Evolutionary conservation across 2,797 vertebrate genomes (phyloP), one percentile per base, ranked within the genome.

Genomic region (Sphenopsis melanotis): DNA sequence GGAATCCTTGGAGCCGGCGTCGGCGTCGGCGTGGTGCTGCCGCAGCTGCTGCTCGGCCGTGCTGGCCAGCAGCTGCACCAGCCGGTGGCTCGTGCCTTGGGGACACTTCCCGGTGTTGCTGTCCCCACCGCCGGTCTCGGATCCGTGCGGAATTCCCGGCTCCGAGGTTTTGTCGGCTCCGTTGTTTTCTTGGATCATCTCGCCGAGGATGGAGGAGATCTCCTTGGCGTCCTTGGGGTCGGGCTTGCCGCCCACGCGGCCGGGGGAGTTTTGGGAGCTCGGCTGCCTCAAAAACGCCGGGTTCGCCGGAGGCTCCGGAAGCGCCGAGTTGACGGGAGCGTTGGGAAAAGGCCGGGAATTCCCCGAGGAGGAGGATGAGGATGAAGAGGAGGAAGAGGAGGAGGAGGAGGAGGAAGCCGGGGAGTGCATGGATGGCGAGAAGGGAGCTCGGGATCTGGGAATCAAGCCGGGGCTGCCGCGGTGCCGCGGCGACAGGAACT

Each of bases 1-100:
- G 55, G 55, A 24, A 17, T 57, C 55, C 55, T 57, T 57, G 55
- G 55, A 36, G 55, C 5, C 0, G 56, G 23, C 1, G 55, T 26
- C 55, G 56, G 34, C 56, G 11, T 24, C 55, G 55, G 7, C 23
- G 56, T 18, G 57, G 16, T 98, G 97, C 23, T 98, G 97, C 23
- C 98, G 97, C 34, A 98, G 89, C 95, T 98, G 98, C 83, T 98
- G 98, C 87, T 98, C 98, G 0, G 98, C 98, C 1, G 98, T 98
- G 36, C 95, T 98, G 7, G 98, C 98, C 97, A 98, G 75, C 8
- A 98, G 98, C 97, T 97, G 98, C 41, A 97, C 97, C 59, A 97
- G 12, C 17, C 57, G 36, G 26, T 60, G 57, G 57, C 57, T 60
- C 12, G 57, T 60, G 57, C 26, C 57, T 2, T 39, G 57, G 12